Evolutionary conservation across 2,888 invertebrate species (phyloP).

Genomic region (Scaptodrosophila latifasciaeformis): DNA sequence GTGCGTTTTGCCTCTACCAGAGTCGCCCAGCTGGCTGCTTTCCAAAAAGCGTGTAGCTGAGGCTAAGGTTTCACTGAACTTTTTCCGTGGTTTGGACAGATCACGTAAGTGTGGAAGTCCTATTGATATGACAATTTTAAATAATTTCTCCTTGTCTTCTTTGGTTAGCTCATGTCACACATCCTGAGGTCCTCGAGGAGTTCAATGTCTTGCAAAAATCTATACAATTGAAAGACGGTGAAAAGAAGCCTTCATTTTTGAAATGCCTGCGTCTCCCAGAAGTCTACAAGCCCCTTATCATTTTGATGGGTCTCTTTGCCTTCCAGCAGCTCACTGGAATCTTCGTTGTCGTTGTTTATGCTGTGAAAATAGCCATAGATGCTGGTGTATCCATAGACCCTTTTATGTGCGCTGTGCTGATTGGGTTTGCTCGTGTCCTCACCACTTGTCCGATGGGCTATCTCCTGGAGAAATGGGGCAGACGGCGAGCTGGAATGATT

Average conservation of each 20-base stretch:
- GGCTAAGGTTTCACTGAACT: conserved; percentile 78
- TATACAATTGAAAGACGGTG: conserved; percentile 52
- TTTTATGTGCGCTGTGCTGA: conserved; percentile 80
- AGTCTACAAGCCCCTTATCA: conserved; percentile 72
- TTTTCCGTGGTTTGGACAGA: conserved; percentile 78
- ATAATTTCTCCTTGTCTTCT: background rate
- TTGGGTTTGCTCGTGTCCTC: conserved; percentile 80
- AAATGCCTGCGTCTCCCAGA: conserved; percentile 66
- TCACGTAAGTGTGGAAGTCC: conserved; percentile 55
- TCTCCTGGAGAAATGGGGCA: conserved; percentile 79
- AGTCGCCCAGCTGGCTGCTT: conserved; percentile 83
- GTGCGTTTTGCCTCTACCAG: conserved; percentile 78
- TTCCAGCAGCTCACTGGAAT: conserved; percentile 83
- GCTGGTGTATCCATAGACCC: conserved; percentile 80
- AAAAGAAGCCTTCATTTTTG: conserved; percentile 56
- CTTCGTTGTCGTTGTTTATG: conserved; percentile 84
- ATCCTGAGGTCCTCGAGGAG: conserved; percentile 66
- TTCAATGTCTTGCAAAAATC: conserved; percentile 64
- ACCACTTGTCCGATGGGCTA: conserved; percentile 80
- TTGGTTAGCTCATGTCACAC: conserved; percentile 56
- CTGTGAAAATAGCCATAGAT: conserved; percentile 80
- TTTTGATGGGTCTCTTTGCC: conserved; percentile 80
- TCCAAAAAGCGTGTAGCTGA: conserved; percentile 78
- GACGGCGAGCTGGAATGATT: conserved; percentile 80
- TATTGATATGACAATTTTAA: background rate